Base-by-base conservation (phyloP, 2,888 invertebrate species). In the Dryadula phaetusa region DNA sequence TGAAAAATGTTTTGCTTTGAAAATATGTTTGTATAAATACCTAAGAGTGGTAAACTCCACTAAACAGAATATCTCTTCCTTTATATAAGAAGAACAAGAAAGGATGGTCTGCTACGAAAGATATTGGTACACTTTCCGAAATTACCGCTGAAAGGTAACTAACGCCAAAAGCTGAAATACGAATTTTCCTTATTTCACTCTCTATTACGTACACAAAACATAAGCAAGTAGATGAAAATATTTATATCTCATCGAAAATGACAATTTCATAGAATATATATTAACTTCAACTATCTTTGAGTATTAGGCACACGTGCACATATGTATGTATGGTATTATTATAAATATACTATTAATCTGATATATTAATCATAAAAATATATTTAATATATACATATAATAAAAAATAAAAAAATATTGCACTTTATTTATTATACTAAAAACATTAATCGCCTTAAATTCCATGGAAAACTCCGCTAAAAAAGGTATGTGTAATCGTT, bases 41-140 rank as follows among this genome's bases (percentile, higher is more conserved):
- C 79, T 83, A 85, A 72, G 76, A 69, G 18, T 74, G 74, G 75
- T 72, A 82, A 12, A 78, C 71, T 70, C 85, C 85, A 66, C 63
- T 80, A 70, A 85, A 84, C 32, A 84, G 47, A 47, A 69, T 67
- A 34, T 72, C 80, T 25, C 72, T 32, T 52, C 74, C 69, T 42
- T 74, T 62, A 34, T 64, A 77, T 52, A 85, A 74, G 70, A 72
- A 75, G 71, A 79, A 85, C 28, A 78, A 53, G 75, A 82, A 86
- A n/a, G 84, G 84, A 72, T 79, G 86, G 65, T 86, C 76, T 4
- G 84, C 86, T 4, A 67, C 68, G 72, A 85, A 80, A 44, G n/a
- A 22, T 3, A 6, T 4, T 16, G 52, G 16, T 28, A n/a, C n/a
- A n/a, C 10, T n/a, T 12, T 66, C 52, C 28, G 37, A 28, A 22